phyloP scores from a whole-genome alignment of 1,140 invertebrate species.

The Bombus cullumanus region DNA sequence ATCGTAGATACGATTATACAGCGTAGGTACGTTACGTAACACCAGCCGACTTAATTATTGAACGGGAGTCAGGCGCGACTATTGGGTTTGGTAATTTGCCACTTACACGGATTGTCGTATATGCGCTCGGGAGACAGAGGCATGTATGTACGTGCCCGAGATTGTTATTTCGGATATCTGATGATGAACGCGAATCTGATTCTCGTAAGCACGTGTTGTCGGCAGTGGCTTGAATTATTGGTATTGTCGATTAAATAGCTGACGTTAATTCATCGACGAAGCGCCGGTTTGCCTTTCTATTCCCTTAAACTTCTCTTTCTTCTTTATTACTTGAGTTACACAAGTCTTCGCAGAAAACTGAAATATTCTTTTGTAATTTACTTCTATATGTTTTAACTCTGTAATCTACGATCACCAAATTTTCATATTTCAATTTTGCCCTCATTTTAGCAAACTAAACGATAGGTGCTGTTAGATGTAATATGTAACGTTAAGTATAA shows the following conservation, averaged over 20 bases:
- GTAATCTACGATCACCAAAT: too few species aligned
- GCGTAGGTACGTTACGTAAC: conserved; percentile 68
- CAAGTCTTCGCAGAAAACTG: too few species aligned
- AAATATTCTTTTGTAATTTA: too few species aligned
- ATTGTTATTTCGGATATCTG: conserved; percentile 68
- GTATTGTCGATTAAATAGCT: conserved; percentile 45
- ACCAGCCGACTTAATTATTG: conserved; percentile 69
- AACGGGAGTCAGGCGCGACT: conserved; percentile 69
- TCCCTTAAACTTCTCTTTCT: background rate
- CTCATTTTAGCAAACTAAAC: too few species aligned
- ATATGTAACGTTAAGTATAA: too few species aligned
- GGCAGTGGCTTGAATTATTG: conserved; percentile 50
- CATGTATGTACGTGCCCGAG: conserved; percentile 56
- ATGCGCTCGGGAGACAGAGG: conserved; percentile 43
- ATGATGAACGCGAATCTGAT: conserved; percentile 68
- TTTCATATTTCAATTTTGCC: too few species aligned
- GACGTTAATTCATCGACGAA: conserved; percentile 13
- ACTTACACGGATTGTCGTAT: conserved; percentile 70
- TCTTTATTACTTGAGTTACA: background rate
- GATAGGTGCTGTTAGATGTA: too few species aligned
- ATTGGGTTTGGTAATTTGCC: conserved; percentile 70
- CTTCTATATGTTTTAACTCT: too few species aligned
- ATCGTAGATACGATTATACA: conserved; percentile 72
- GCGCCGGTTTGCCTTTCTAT: too few species aligned
- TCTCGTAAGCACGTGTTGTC: conserved; percentile 59